phyloP scores from a whole-genome alignment of 2,888 invertebrate species.

The Rhynchonema sp. region DNA sequence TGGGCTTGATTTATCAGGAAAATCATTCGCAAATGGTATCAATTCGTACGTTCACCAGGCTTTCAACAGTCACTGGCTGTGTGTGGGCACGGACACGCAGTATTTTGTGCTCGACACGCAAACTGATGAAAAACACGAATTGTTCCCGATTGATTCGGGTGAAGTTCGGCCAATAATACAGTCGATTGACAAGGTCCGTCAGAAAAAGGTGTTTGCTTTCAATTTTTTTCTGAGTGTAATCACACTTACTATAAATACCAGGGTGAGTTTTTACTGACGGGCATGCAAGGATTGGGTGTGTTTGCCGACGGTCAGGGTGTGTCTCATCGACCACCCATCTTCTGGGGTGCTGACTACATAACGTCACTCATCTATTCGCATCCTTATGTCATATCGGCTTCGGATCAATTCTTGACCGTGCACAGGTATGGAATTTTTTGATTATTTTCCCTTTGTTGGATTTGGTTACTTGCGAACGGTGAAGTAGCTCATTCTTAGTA shows the following conservation, averaged over 20 bases:
- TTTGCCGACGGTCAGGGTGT: constrained; percentile 37
- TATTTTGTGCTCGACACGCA: constrained; percentile 34
- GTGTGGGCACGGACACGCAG: constrained; percentile 31
- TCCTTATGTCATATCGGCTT: constrained; percentile 35
- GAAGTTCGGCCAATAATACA: constrained; percentile 33
- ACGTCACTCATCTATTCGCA: constrained; percentile 30
- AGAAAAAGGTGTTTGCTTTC: too few species aligned
- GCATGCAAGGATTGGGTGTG: constrained; percentile 38
- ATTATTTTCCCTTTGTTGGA: too few species aligned
- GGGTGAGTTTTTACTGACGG: constrained; percentile 38
- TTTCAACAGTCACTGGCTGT: constrained; percentile 31
- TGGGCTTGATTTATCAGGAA: neutral
- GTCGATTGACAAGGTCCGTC: constrained; percentile 36
- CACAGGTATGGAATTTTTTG: constrained; percentile 32
- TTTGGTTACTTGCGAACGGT: too few species aligned
- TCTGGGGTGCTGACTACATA: constrained; percentile 32
- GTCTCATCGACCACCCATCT: constrained; percentile 38
- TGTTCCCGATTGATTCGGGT: constrained; percentile 35
- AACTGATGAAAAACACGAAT: constrained; percentile 15
- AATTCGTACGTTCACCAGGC: neutral
- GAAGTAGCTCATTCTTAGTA: too few species aligned
- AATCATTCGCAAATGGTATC: too few species aligned
- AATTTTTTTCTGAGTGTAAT: too few species aligned
- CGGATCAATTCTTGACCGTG: constrained; percentile 33
- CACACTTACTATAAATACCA: too few species aligned